Base-by-base conservation (phyloP, 2,797 vertebrate species). In the Thripadectes ignobilis region DNA sequence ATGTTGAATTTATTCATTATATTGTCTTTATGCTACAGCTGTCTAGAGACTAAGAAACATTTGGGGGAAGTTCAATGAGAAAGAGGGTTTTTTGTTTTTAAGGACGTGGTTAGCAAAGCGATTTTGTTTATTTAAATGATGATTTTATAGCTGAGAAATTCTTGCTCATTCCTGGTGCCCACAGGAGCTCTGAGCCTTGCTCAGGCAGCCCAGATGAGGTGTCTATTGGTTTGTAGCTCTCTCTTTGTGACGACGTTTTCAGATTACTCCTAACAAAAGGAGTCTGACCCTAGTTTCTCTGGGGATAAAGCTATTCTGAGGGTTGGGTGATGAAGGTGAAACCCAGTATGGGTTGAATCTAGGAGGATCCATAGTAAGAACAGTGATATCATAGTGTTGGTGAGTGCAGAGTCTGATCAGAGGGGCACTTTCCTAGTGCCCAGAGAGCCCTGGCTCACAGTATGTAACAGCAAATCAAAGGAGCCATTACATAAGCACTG, bases 221-320 rank as follows among this genome's bases (percentile, higher is more conserved):
- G 46, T 23, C 38, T 74, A 65, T 22, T 74, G 61, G 48, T 59
- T 80, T 85, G 57, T 65, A 80, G 57, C 5, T 0, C 66, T 80
- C 6, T 52, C 10, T 17, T 88, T 23, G 46, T 1, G 2, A 9
- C 29, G 68, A 0, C 36, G 39, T 83, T 72, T 83, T 72, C 32
- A 88, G 39, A 32, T 73, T 68, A 52, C 23, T 80, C 27, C 34
- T 80, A 34, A 30, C 11, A 79, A 76, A 26, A 34, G n/a, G 79
- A 79, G 52, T 29, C 23, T 66, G 57, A 41, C 85, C 54, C 17
- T 71, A 5, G 27, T 92, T 78, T 62, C 58, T 49, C 32, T 81
- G 54, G 32, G 49, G 58, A 19, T 61, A 32, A 66, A 89, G 24
- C 17, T 59, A 0, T 58, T 14, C 12, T 0, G 0, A n/a, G 66